phyloP scores from a whole-genome alignment of 2,888 invertebrate species.

The Synergus japonicus region DNA sequence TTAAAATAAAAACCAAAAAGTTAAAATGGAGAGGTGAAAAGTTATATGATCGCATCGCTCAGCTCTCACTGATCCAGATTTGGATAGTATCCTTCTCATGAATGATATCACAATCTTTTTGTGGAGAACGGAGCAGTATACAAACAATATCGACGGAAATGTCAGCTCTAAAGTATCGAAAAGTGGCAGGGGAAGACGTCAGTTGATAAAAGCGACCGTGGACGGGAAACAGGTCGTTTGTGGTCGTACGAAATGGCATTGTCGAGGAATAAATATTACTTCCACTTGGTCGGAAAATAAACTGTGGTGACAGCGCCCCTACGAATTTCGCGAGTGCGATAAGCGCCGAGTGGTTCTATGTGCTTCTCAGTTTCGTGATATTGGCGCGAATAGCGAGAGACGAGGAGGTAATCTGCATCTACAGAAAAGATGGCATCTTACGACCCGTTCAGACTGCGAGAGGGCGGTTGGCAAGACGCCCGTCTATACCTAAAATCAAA shows the following conservation, averaged over 20 bases:
- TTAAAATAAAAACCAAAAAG: too few relatives aligned
- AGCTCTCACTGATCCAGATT: not conserved
- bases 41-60: not conserved
- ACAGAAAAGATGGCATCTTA: slow-evolving; percentile 60
- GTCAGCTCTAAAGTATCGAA: slow-evolving; percentile 13
- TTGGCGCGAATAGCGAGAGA: slow-evolving; percentile 65
- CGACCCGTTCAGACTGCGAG: slow-evolving; percentile 46
- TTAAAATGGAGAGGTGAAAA: too few relatives aligned
- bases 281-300: slow-evolving; percentile 38
- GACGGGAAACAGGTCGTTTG: slow-evolving; percentile 15
- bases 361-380: slow-evolving; percentile 67
- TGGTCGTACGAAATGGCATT: slow-evolving; percentile 33
- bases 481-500: slow-evolving; percentile 54
- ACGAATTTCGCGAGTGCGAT: slow-evolving; percentile 55
- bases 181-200: slow-evolving; percentile 20
- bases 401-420: slow-evolving; percentile 71
- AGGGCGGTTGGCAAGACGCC: slow-evolving; percentile 58
- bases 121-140: not conserved
- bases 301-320: slow-evolving; percentile 45
- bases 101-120: not conserved
- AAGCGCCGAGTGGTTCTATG: slow-evolving; percentile 59
- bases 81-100: not conserved
- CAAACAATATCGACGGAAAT: not conserved
- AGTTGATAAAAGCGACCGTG: slow-evolving; percentile 15
- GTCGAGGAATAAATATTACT: slow-evolving; percentile 43